phyloP scores from a whole-genome alignment of 2,113 vertebrate genomes.

The Opisthocomus hoazin region DNA sequence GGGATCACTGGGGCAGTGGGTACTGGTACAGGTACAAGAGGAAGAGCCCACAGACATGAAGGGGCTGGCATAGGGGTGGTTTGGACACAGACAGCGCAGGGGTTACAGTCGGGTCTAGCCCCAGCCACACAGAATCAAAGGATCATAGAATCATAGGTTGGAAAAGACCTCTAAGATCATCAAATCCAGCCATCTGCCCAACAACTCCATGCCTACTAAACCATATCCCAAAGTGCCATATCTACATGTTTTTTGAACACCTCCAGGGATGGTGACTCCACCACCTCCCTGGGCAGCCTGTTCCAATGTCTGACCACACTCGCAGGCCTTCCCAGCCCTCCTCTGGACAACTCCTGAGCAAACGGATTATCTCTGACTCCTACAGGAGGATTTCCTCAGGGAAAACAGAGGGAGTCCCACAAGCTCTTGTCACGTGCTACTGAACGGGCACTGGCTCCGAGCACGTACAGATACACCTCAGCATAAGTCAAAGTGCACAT shows the following conservation, averaged over 20 bases:
- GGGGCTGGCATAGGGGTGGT: neutral
- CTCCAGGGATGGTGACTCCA: too few species aligned
- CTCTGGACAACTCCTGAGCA: neutral
- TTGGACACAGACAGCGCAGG: neutral
- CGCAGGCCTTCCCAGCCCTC: neutral
- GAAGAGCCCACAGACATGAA: neutral
- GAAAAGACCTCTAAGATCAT: too few species aligned
- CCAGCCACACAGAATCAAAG: too few species aligned
- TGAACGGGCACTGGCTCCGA: accelerated
- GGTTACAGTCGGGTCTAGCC: neutral
- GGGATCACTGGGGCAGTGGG: neutral
- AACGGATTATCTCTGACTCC: neutral
- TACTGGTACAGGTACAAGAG: neutral
- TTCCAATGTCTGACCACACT: too few species aligned
- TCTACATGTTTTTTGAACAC: too few species aligned
- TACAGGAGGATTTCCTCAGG: neutral
- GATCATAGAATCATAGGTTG: too few species aligned
- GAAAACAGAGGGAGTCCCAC: neutral
- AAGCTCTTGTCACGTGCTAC: neutral
- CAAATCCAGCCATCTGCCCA: too few species aligned
- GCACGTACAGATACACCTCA: accelerated
- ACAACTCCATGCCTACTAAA: too few species aligned
- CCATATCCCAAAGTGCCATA: too few species aligned
- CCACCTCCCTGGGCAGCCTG: too few species aligned
- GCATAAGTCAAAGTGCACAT: accelerated